A percentile compares a stretch with the other conserved stretches of the same genome.
Conservation (phyloP, 2,888 invertebrate genomes). For the Ochropleura leucogaster region DNA sequence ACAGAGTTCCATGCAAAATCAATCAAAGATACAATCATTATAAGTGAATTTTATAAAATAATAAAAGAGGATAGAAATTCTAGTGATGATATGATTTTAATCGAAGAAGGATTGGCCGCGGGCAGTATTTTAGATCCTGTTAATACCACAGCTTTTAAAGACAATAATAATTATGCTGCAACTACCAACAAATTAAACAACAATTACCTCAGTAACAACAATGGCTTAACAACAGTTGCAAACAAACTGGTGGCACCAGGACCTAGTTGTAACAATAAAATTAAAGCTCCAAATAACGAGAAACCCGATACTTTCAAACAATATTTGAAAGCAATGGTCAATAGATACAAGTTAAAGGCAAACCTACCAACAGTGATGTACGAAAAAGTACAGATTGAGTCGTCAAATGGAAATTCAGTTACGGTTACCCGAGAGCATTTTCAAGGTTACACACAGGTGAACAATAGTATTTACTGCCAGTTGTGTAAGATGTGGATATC, state of each 20-base stretch:
- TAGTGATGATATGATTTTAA: not conserved
- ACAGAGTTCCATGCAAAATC: slow-evolving; percentile 32
- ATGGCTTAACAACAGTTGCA: not conserved
- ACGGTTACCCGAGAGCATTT: slow-evolving; percentile 20
- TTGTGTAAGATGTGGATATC: slow-evolving; percentile 16
- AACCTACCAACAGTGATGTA: slow-evolving; percentile 3
- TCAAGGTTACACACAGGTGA: slow-evolving; percentile 15
- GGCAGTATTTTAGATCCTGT: not conserved
- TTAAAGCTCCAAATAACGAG: not conserved
- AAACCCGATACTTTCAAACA: not conserved
- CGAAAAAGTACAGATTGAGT: slow-evolving; percentile 8
- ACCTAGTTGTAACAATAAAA: not conserved
- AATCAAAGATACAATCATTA: not conserved
- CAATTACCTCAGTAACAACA: not conserved
- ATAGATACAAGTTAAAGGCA: slow-evolving; percentile 7
- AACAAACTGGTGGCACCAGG: not conserved
- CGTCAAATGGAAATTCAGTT: slow-evolving; percentile 1
- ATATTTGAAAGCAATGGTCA: slow-evolving; percentile 29
- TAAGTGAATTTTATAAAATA: slow-evolving; percentile 37
- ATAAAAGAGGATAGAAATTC: not conserved
- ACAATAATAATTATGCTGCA: not conserved
- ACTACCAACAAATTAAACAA: not conserved
- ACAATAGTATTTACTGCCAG: slow-evolving; percentile 21
- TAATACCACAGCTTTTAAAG: not conserved
- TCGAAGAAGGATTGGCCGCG: not conserved